Evolutionary conservation across 2,113 vertebrate species (phyloP).

Genomic region (Monopterus albus): DNA sequence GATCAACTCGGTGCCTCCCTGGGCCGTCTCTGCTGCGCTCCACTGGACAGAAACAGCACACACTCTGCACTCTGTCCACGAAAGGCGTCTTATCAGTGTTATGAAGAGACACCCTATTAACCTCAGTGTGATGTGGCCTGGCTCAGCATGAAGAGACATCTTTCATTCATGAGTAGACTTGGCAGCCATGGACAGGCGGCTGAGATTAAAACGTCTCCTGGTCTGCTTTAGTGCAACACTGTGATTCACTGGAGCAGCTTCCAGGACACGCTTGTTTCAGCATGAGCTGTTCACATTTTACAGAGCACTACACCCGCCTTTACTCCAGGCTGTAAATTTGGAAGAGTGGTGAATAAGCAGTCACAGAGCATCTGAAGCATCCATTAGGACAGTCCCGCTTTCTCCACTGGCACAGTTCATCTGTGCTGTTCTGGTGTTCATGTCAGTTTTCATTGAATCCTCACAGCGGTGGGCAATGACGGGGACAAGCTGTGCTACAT

Average conservation of each 20-base stretch:
- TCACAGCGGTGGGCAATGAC: background rate
- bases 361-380: background rate
- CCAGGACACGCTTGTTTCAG: slow-evolving; percentile 5
- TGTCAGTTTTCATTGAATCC: background rate
- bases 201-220: slow-evolving; percentile 26
- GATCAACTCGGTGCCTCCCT: slow-evolving; percentile 49
- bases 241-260: background rate
- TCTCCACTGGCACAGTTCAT: background rate
- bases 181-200: background rate
- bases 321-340: slow-evolving; percentile 7
- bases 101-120: slow-evolving; percentile 38
- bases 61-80: background rate
- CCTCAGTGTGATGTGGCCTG: slow-evolving; percentile 12
- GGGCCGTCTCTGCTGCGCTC: slow-evolving; percentile 28
- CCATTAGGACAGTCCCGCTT: background rate
- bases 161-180: slow-evolving; percentile 32
- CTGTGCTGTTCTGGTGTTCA: no score
- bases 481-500: no score
- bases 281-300: slow-evolving; percentile 8
- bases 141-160: slow-evolving; percentile 15
- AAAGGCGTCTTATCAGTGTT: slow-evolving; percentile 25
- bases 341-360: slow-evolving; percentile 9
- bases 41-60: slow-evolving; percentile 35
- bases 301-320: background rate
- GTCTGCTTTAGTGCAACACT: background rate